These are phyloP conservation scores for Chlamydotis undulata DNA, from an alignment of 2,113 vertebrate genomes.

Conservation along the genomic window DNA sequence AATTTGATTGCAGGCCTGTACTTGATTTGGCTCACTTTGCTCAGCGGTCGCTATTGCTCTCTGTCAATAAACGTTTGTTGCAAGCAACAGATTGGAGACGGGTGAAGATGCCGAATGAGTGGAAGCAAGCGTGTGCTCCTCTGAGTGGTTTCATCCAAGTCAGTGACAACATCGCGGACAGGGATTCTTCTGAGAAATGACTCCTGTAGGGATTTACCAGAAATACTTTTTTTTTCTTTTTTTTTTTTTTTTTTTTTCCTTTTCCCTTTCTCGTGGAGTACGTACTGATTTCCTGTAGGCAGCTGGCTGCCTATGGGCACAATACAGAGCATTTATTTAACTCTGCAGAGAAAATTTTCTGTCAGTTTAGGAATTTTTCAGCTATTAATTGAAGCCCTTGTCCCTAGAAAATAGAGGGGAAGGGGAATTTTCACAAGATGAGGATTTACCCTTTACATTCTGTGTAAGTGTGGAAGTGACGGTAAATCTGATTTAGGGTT, in stretches of 20 bases:
- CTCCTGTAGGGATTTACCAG: background rate
- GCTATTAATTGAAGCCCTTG: background rate
- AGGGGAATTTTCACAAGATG: background rate
- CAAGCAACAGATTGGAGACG: background rate
- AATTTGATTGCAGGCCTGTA: background rate
- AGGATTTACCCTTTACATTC: rapidly evolving
- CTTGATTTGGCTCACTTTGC: background rate
- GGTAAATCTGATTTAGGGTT: background rate
- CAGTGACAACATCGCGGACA: background rate
- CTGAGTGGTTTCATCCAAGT: background rate
- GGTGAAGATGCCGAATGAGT: background rate
- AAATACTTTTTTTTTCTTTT: background rate
- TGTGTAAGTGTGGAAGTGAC: background rate
- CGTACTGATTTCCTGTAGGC: background rate
- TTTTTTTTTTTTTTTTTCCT: too few species aligned
- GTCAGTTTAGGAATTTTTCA: background rate
- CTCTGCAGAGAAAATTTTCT: background rate
- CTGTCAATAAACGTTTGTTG: background rate
- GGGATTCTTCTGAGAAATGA: background rate
- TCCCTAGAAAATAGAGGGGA: background rate
- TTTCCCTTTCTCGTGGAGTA: too few species aligned
- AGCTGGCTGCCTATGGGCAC: rapidly evolving
- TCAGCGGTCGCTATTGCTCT: background rate
- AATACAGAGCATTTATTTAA: background rate
- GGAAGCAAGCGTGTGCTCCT: rapidly evolving